These are phyloP conservation scores for Parazoanthus swiftii DNA, from an alignment of 92 coral and sea anemone genomes.

Conservation along the genomic window DNA sequence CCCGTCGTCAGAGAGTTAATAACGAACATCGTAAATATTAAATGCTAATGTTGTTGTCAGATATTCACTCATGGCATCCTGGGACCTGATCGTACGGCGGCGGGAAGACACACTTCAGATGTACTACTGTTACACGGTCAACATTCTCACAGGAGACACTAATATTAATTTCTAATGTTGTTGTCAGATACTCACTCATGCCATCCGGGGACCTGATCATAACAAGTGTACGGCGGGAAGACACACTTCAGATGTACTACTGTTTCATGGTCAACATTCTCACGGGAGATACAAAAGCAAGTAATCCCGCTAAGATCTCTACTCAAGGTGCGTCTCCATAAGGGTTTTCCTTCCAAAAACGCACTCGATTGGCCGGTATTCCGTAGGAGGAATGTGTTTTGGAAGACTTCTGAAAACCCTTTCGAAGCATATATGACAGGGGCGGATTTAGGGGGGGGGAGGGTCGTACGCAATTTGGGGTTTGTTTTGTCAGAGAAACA, in stretches of 20 bases:
- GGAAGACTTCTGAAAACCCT: too few species aligned
- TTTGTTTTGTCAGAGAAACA: too few species aligned
- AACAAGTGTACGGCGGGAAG: conserved; percentile 64
- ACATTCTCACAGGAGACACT: conserved; percentile 74
- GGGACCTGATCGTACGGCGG: conserved; percentile 81
- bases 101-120: conserved; percentile 47
- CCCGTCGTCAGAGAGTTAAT: too few species aligned
- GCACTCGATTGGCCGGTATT: background rate
- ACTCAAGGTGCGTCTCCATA: conserved; percentile 25
- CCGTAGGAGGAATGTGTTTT: background rate
- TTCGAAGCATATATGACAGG: too few species aligned
- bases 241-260: conserved; percentile 60
- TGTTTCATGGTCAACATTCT: conserved; percentile 79
- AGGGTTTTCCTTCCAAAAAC: background rate
- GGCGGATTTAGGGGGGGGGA: too few species aligned
- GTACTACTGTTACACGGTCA: conserved; percentile 83
- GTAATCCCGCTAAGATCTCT: conserved; percentile 89
- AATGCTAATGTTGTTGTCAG: background rate
- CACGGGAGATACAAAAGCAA: conserved; percentile 70
- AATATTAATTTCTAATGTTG: background rate
- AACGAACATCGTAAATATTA: too few species aligned
- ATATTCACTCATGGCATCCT: conserved; percentile 79
- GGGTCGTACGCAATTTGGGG: too few species aligned
- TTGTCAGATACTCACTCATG: conserved; percentile 53
- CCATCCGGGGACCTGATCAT: conserved; percentile 94